A percentile compares a stretch with the other conserved stretches of the same genome.
Evolutionary conservation across 2,113 vertebrate genomes (phyloP).

Genomic region (Malurus elegans): DNA sequence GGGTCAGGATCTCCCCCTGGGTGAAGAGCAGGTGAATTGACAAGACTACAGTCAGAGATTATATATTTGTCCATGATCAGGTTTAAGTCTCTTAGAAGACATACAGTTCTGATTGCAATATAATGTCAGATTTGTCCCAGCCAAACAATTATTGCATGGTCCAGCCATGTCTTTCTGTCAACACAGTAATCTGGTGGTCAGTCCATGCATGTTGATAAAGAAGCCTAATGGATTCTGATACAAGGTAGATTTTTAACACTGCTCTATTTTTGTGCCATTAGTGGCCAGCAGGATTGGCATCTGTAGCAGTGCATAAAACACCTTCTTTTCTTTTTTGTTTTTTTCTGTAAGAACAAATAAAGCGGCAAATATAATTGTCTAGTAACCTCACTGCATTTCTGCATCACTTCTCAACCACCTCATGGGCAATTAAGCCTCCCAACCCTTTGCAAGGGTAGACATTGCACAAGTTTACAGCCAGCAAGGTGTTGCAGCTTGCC

Average conservation of each 20-base stretch:
- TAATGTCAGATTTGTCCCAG: not conserved
- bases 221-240: not conserved
- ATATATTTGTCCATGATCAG: rapidly evolving
- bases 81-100: not conserved
- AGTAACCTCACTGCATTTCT: not conserved
- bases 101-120: not conserved
- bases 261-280: not conserved
- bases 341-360: not conserved
- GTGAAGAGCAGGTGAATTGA: not conserved
- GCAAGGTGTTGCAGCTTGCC: not conserved
- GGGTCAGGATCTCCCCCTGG: not conserved
- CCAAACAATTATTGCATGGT: not conserved
- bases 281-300: not conserved
- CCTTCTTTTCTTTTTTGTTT: not conserved
- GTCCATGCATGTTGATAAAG: not conserved
- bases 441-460: not conserved
- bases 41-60: not conserved
- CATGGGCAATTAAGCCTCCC: not conserved
- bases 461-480: not conserved
- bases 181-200: not conserved
- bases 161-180: not conserved
- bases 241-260: not conserved
- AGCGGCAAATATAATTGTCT: rapidly evolving
- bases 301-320: not conserved
- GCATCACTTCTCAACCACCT: not conserved